Evolutionary conservation across 1,140 invertebrate species (phyloP).

Genomic region (Spodoptera frugiperda): DNA sequence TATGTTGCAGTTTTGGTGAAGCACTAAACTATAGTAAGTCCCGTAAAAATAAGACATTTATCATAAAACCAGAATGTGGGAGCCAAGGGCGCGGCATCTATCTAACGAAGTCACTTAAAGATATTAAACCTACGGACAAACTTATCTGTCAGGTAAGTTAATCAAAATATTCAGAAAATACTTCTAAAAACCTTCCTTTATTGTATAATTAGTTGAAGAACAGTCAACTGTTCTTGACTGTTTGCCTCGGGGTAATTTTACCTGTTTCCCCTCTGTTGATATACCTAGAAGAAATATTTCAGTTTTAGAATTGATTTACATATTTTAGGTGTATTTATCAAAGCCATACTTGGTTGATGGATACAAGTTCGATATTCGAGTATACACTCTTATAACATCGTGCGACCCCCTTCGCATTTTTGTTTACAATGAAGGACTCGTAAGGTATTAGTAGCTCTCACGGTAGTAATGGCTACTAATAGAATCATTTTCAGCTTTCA

Average conservation of each 20-base stretch:
- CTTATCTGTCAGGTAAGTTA: constrained; percentile 91
- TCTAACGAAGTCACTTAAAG: constrained; percentile 92
- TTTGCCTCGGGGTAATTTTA: no score
- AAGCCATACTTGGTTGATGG: constrained; percentile 96
- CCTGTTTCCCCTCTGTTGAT: background rate
- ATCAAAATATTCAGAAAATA: no score
- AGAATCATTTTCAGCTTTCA: background rate
- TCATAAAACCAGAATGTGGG: constrained; percentile 95
- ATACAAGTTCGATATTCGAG: constrained; percentile 98
- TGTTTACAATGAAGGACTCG: constrained; percentile 98
- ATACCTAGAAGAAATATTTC: background rate
- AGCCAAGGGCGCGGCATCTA: constrained; percentile 95
- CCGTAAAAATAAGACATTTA: constrained; percentile 92
- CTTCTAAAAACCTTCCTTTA: no score
- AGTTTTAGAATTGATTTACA: background rate
- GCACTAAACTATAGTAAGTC: constrained; percentile 88
- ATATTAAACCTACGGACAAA: constrained; percentile 91
- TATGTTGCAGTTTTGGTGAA: constrained; percentile 87
- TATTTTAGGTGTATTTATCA: constrained; percentile 76
- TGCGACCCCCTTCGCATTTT: constrained; percentile 97
- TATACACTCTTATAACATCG: constrained; percentile 97
- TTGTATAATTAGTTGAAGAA: no score
- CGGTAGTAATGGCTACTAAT: background rate
- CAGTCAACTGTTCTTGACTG: no score
- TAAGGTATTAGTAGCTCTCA: constrained; percentile 87